A percentile compares a stretch with the other conserved stretches of the same genome.
These are phyloP conservation scores for Pithys albifrons DNA, from an alignment of 2,113 vertebrate species.

Conservation along the genomic window DNA sequence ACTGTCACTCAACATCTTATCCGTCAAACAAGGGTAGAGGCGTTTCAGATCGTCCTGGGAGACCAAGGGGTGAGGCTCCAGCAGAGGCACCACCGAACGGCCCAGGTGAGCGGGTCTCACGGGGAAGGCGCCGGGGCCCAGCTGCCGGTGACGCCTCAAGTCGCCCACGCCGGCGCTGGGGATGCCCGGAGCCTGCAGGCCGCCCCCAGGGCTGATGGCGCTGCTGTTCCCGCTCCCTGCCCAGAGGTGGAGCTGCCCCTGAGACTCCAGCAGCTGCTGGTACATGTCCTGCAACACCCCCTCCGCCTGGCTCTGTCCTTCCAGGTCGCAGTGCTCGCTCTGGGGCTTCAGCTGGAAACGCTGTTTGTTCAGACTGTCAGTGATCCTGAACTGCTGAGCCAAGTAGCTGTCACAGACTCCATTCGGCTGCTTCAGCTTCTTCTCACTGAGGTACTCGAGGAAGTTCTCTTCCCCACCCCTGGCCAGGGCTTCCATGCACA, in stretches of 20 bases:
- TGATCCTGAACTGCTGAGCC: constrained; percentile 69
- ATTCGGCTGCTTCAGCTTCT: constrained; percentile 77
- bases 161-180: constrained; percentile 69
- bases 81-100: constrained; percentile 62
- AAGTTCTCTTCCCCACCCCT: constrained; percentile 73
- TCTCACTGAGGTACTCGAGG: constrained; percentile 72
- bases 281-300: constrained; percentile 63
- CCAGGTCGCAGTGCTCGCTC: constrained; percentile 58
- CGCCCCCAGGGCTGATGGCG: constrained; percentile 5
- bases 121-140: constrained; percentile 59
- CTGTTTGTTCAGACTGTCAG: constrained; percentile 71
- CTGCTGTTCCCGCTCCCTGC: constrained; percentile 60
- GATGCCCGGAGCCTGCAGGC: constrained; percentile 62
- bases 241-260: constrained; percentile 62
- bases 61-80: constrained; percentile 70
- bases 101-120: constrained; percentile 54
- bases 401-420: constrained; percentile 74
- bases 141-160: constrained; percentile 60
- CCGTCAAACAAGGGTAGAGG: constrained; percentile 68
- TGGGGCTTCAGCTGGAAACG: constrained; percentile 69
- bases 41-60: constrained; percentile 66
- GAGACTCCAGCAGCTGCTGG: constrained; percentile 69
- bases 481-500: constrained; percentile 64
- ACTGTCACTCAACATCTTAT: constrained; percentile 65
- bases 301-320: constrained; percentile 66